Conservation (phyloP, 2,797 vertebrate genomes). For the Melanotaenia maccullochi region DNA sequence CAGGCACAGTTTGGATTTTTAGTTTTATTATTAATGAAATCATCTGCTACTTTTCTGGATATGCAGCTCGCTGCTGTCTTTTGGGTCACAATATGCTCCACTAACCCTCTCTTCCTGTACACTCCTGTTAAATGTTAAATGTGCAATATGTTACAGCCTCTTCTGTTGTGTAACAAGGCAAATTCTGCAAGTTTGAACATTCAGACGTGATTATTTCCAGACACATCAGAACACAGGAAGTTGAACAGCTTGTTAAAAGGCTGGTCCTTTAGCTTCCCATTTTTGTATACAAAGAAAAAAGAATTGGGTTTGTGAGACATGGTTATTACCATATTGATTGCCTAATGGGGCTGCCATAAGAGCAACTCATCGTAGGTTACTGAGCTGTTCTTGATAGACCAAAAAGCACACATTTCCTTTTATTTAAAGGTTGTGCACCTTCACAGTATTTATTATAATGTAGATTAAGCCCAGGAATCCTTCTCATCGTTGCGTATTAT, state of each 20-base stretch:
- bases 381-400: constrained; percentile 5
- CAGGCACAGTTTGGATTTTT: background rate
- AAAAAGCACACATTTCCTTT: too few relatives aligned
- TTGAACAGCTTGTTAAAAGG: background rate
- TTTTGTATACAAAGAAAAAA: background rate
- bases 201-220: constrained; percentile 2
- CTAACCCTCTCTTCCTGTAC: constrained; percentile 1
- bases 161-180: background rate
- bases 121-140: constrained; percentile 43
- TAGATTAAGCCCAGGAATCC: background rate
- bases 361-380: background rate
- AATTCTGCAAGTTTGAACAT: background rate
- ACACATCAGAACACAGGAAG: constrained; percentile 6
- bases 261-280: background rate
- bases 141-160: constrained; percentile 33
- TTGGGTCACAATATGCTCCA: constrained; percentile 31
- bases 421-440: too few relatives aligned
- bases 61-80: constrained; percentile 23
- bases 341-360: background rate
- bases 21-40: constrained; percentile 65
- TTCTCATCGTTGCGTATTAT: background rate
- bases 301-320: background rate
- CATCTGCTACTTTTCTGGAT: constrained; percentile 52
- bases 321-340: constrained; percentile 4
- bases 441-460: too few relatives aligned